phyloP scores from a whole-genome alignment of 2,888 invertebrate species.

The Candidula unifasciata region DNA sequence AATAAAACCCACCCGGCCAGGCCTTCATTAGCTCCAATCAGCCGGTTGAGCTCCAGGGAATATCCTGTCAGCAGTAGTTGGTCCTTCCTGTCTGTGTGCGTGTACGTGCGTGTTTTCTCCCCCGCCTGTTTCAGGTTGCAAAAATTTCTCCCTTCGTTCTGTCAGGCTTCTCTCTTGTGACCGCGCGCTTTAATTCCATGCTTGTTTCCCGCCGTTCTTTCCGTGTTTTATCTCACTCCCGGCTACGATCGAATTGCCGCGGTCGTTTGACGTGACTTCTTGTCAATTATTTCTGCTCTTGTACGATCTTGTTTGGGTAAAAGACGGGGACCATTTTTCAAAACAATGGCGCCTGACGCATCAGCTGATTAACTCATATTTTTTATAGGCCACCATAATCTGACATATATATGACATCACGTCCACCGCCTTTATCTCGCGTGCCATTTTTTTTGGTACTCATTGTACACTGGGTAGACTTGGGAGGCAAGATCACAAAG shows the following conservation, averaged over 20 bases:
- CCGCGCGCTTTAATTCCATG: background rate
- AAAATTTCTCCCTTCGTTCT: background rate
- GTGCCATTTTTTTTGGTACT: too few species aligned
- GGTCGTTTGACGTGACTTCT: too few species aligned
- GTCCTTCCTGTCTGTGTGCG: background rate
- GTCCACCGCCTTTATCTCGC: too few species aligned
- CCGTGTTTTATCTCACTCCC: background rate
- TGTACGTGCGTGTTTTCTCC: background rate
- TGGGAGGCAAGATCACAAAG: too few species aligned
- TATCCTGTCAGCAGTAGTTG: conserved; percentile 41
- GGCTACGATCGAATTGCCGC: background rate
- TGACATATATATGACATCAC: too few species aligned
- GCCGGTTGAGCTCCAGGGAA: conserved; percentile 31
- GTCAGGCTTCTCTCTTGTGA: background rate
- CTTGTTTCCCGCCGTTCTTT: background rate
- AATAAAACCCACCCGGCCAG: conserved; percentile 25
- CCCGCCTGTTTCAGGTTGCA: background rate
- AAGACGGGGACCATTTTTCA: too few species aligned
- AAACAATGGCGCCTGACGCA: too few species aligned
- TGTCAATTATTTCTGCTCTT: too few species aligned
- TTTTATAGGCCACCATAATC: too few species aligned
- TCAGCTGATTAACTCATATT: too few species aligned
- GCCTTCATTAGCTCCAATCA: conserved; percentile 51
- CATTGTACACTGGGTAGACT: too few species aligned
- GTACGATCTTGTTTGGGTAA: too few species aligned